These are phyloP conservation scores for Acanthochromis polyacanthus DNA, from an alignment of 2,113 vertebrate species.

Conservation along the genomic window DNA sequence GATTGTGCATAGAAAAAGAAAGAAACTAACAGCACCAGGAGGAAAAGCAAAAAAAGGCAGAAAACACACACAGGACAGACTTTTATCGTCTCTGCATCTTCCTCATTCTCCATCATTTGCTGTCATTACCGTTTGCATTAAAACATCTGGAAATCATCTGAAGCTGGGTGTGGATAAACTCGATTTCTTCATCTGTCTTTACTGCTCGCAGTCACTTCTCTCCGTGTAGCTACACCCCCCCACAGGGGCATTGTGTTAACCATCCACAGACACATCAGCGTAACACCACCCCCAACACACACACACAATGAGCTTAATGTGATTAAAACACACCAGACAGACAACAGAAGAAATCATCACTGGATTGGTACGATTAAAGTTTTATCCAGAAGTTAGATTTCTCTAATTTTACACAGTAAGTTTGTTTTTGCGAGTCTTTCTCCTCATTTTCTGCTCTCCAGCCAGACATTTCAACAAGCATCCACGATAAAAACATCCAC, in stretches of 20 bases:
- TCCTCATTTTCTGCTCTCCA: slow-evolving; percentile 5
- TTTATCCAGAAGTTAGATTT: background rate
- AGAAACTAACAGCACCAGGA: no score
- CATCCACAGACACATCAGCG: slow-evolving; percentile 58
- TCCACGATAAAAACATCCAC: slow-evolving; percentile 68
- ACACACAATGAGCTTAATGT: background rate
- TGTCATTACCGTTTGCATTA: background rate
- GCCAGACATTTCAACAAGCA: slow-evolving; percentile 35
- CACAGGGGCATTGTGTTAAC: slow-evolving; percentile 33
- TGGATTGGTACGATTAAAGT: background rate
- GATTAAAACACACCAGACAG: no score
- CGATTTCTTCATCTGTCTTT: slow-evolving; percentile 28
- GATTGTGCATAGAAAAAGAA: no score
- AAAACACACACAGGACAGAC: no score
- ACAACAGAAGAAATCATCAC: no score
- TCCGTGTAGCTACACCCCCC: slow-evolving; percentile 14
- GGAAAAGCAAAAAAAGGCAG: no score
- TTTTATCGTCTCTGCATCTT: no score
- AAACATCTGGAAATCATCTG: slow-evolving; percentile 10
- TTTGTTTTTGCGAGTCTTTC: background rate
- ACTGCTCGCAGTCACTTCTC: slow-evolving; percentile 50
- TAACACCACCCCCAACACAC: slow-evolving; percentile 24
- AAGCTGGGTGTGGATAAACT: background rate
- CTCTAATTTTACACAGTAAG: background rate
- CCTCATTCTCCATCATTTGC: no score